Base-by-base conservation (phyloP, 2,888 invertebrate genomes). In the Drosophila meridiana region DNA sequence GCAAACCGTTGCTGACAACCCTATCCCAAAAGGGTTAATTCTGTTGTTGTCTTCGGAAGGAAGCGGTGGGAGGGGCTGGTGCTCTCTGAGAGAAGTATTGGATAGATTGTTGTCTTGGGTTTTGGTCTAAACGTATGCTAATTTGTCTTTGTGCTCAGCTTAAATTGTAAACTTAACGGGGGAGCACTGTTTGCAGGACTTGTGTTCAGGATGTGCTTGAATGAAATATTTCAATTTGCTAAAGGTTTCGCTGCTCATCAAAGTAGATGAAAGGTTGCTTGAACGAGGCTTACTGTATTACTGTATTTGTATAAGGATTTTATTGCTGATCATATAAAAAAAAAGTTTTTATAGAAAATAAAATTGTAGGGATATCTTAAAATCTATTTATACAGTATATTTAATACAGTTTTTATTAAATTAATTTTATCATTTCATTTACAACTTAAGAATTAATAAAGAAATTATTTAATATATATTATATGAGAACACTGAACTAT, bases 81-180 rank as follows among this genome's bases (percentile, higher is more conserved):
- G 20, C 20, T 20, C 20, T 20, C 20, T 20, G 32, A 57, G 55
- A 11, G 2, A 32, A 32, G 52, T 64, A 82, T 78, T 73, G 52
- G 55, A 67, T 68, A 71, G 72, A 78, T 77, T 73, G 78, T 78
- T 82, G 78, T 67, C 72, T 67, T 78, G 60, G 64, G 50, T 48
- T 80, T 83, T 62, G 65, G 36, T 47, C 78, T 89, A 89, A 87
- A 87, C 87, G 90, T 89, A 87, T 87, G 87, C 91, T 90, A 87
- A 87, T 90, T 90, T 89, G 78, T 80, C 91, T 72, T 84, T 90
- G 79, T 82, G 76, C 81, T 52, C 59, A 53, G 82, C 47, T 83
- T 80, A 64, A 73, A 81, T 77, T 82, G 69, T 62, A 55, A 72
- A 77, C 69, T 69, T 43, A 45, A 71, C 3, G 40, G 34, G 32